Evolutionary conservation across 1,140 invertebrate genomes (phyloP), one percentile per base, ranked within the genome.

Genomic region (Eupeodes corollae): DNA sequence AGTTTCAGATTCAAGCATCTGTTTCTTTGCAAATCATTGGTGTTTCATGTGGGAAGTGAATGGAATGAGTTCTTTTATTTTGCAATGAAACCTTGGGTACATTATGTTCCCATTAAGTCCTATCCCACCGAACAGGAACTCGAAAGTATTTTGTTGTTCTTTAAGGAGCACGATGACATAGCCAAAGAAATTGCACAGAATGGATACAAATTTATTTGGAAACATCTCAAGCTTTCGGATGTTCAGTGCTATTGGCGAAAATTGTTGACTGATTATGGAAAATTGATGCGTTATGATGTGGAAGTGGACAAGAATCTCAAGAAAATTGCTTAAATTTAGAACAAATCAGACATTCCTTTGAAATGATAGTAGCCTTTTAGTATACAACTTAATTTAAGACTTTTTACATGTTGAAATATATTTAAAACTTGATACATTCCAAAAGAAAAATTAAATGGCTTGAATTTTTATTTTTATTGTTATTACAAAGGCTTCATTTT

Each of bases 21-120:
- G 21, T 94, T 98, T 63, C 69, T 98, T 1, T 98, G 94, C 68
- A 79, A 83, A 54, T 95, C 91, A 0, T 66, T 97, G n/a, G 90
- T 98, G 1, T 92, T 96, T 59, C 92, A 98, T 71, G 91, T 96
- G 14, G 92, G 91, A 0, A 75, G 91, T 56, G 88, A 95, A 52
- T 98, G 93, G 93, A 72, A 82, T 19, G 94, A 98, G 74, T 98
- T 98, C 72, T 98, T 96, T 67, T 98, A 98, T 63, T 75, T 81
- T 18, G 77, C 80, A 31, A 71, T 98, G 55, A 90, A 90, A 67
- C 92, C 93, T 3, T 98, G 94, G 94, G 78, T 94, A 40, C 94
- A 98, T 73, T 98, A 94, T 63, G 79, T 98, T 55, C 94, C 93
- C 6, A 79, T 98, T 1, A 70, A 75, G n/a, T 76, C 76, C 43